Conservation (phyloP, 2,797 vertebrate species). For the Microchirus variegatus region DNA sequence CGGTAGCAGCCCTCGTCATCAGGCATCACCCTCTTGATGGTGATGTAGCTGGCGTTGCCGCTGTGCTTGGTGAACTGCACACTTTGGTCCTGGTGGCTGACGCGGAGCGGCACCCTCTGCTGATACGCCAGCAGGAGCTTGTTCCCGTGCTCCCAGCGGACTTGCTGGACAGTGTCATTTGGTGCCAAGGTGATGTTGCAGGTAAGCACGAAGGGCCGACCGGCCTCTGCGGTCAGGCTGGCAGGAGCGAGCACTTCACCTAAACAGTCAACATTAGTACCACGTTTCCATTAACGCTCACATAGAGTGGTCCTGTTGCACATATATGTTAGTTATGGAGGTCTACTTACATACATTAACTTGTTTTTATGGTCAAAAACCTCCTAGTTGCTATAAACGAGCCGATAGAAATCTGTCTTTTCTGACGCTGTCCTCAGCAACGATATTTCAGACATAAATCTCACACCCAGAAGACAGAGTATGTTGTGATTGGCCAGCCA, state of each 20-base stretch:
- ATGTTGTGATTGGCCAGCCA: too few relatives aligned
- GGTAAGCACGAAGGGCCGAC: conserved; percentile 58
- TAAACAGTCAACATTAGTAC: conserved; percentile 28
- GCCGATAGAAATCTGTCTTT: too few relatives aligned
- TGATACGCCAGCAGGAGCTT: conserved; percentile 68
- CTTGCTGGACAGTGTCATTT: conserved; percentile 62
- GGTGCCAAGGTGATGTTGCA: conserved; percentile 69
- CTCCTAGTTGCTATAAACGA: too few relatives aligned
- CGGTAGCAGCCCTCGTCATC: conserved; percentile 77
- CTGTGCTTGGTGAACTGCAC: conserved; percentile 59
- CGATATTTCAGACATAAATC: too few relatives aligned
- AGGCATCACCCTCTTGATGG: conserved; percentile 51
- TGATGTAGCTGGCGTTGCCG: conserved; percentile 66
- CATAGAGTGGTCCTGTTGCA: too few relatives aligned
- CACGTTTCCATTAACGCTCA: too few relatives aligned
- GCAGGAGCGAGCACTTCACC: conserved; percentile 64
- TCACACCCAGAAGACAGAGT: too few relatives aligned
- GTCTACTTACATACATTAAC: too few relatives aligned
- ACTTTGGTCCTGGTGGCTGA: conserved; percentile 36
- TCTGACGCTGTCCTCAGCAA: too few relatives aligned
- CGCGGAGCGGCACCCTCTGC: neutral
- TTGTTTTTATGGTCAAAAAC: too few relatives aligned
- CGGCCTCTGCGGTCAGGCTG: conserved; percentile 47
- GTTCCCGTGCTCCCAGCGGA: conserved; percentile 71
- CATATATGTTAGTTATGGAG: too few relatives aligned